phyloP scores from a whole-genome alignment of 2,888 invertebrate genomes.

The Folsomia manolachei region DNA sequence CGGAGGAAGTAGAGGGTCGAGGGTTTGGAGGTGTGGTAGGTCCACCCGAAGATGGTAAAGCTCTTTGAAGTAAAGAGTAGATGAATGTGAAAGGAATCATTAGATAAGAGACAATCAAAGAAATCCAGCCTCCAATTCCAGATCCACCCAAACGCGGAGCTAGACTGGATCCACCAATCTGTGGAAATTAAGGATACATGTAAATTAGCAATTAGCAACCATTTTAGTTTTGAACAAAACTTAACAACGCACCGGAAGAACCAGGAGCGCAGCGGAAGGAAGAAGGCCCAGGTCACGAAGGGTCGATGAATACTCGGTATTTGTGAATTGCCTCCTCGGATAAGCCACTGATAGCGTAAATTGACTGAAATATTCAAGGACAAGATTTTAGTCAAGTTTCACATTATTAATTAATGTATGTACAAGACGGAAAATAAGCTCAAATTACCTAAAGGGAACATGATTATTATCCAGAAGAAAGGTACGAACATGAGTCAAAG shows the following conservation, averaged over 20 bases:
- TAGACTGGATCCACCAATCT: conserved; percentile 21
- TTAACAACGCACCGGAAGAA: conserved; percentile 63
- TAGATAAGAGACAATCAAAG: conserved; percentile 40
- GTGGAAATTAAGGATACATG: conserved; percentile 13
- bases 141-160: conserved; percentile 34
- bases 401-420: too few species aligned
- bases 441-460: conserved; percentile 39
- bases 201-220: too few species aligned
- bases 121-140: conserved; percentile 51
- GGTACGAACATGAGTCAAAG: conserved; percentile 61
- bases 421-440: too few species aligned
- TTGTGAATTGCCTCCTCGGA: conserved; percentile 68
- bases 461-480: conserved; percentile 52
- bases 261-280: conserved; percentile 72
- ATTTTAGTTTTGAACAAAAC: conserved; percentile 15
- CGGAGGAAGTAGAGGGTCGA: conserved; percentile 9
- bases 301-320: conserved; percentile 59
- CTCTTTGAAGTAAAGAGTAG: conserved; percentile 37
- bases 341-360: conserved; percentile 75
- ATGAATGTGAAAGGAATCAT: conserved; percentile 42
- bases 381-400: too few species aligned
- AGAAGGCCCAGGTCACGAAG: conserved; percentile 67
- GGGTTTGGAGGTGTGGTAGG: conserved; percentile 46
- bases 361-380: conserved; percentile 56
- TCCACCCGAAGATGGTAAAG: conserved; percentile 24